Base-by-base conservation (phyloP, 2,888 invertebrate genomes). In the Dendrolimus pini region DNA sequence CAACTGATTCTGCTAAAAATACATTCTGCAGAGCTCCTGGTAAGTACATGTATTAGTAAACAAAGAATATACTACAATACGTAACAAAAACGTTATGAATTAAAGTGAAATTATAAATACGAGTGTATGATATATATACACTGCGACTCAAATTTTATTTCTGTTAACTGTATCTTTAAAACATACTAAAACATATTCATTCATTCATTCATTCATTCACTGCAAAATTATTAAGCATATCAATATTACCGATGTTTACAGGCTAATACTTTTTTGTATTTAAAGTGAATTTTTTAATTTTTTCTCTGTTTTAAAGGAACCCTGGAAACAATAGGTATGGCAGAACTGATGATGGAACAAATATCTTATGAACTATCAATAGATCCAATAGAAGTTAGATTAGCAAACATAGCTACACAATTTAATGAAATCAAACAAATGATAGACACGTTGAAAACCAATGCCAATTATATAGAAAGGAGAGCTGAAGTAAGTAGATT, bases 281-380 rank as follows among this genome's bases (percentile, higher is more conserved):
- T 30, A 30, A 30, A 30, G 30, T 30, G 18, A 0, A 18, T 18
- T 18, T 3, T 30, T 30, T 3, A 18, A 18, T 18, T 18, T 18
- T 18, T 18, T 47, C 30, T 55, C 12, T 54, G 55, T 42, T 62
- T 69, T 68, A 10, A 70, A 85, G 91, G 86, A 9, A 83, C 92
- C 0, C 77, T 92, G 7, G 94, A 94, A 79, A 89, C 80, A 18
- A 70, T 93, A 0, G 89, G 85, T 7, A 82, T 92, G 71, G 81
- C 87, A 13, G 94, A 94, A 76, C 78, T 82, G 59, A 81, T 94
- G 9, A 93, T 94, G 92, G 94, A 94, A 61, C 92, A 93, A 63
- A 93, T 94, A 62, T 86, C 93, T 0, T 83, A 80, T 54, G 82
- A 72, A 56, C 59, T 91, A 9, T 82, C 85, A n/a, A 82, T 91